Percentiles rank a stretch among this genome's conserved stretches.
Evolutionary conservation across 2,113 vertebrate genomes (phyloP).

Genomic region (Nipponia nippon): DNA sequence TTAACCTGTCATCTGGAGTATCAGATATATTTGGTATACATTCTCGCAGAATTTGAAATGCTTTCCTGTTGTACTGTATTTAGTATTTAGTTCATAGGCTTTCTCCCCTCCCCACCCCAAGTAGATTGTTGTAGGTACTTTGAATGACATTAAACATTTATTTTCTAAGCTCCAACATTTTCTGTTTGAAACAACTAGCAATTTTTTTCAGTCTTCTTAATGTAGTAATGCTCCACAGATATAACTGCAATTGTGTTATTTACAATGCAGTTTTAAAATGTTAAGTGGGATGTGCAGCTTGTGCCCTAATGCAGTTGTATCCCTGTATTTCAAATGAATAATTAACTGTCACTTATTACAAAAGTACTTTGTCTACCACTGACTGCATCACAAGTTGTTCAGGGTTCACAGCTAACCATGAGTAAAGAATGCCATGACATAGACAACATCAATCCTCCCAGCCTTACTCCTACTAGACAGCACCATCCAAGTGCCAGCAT

Average conservation of each 20-base stretch:
- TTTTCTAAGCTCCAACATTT: background rate
- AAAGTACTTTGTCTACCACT: background rate
- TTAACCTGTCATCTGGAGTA: background rate
- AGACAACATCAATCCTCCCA: background rate
- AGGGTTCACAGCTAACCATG: background rate
- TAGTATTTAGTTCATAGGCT: background rate
- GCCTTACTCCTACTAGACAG: background rate
- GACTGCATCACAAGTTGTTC: background rate
- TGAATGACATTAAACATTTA: background rate
- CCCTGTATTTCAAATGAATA: background rate
- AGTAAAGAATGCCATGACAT: background rate
- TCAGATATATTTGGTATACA: background rate
- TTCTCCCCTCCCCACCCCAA: fast-evolving
- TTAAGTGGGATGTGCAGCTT: background rate
- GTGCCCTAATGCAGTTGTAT: background rate
- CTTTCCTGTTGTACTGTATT: background rate
- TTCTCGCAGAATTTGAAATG: background rate
- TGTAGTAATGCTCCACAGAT: background rate
- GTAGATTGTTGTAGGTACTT: background rate
- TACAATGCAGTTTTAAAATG: background rate
- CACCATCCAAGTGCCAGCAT: background rate
- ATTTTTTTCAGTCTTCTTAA: background rate
- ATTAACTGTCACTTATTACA: background rate
- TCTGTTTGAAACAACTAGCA: background rate
- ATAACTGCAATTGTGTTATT: background rate